Base-by-base conservation (phyloP, 2,797 vertebrate genomes). In the Scarus forsteni region DNA sequence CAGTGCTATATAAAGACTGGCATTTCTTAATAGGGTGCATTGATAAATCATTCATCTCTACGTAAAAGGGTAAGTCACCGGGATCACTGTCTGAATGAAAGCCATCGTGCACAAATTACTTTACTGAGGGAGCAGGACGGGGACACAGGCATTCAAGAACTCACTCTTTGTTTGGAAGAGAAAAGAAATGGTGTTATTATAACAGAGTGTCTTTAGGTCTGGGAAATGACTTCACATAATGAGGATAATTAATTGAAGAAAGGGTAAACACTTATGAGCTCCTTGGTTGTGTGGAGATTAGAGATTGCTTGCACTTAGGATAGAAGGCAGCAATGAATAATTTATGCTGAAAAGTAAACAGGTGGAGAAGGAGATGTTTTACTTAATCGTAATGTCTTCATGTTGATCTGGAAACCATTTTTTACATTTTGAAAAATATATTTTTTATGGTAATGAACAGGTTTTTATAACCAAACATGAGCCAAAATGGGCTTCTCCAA, bases 21-120 rank as follows among this genome's bases (percentile, higher is more conserved):
- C 91, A 93, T 89, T 86, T 91, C 77, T 89, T 94, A 95, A 96
- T 93, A 91, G 93, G 91, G 66, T 77, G 50, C 81, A 84, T 90
- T 94, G 94, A 95, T 96, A 94, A 96, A 95, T 94, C 84, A 95
- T 94, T 93, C 90, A 92, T 94, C 84, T 91, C 85, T 88, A 89
- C 88, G 84, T 92, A 89, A 94, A 94, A 89, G 90, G 73, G 69
- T 73, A 70, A 45, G 44, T 90, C 55, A 84, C 85, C 48, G 71
- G 77, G 69, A 91, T 87, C 63, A 84, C 64, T 67, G 55, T 79
- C 68, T 77, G 80, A 86, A 83, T 82, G 80, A 88, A 71, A 88
- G 85, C 84, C 73, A 86, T 90, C 83, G 79, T 14, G 55, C 60
- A 75, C 77, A 89, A 85, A 92, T 88, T 77, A 82, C 81, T 79